Conservation (phyloP, 1,140 invertebrate genomes). For the Glomeris maerens region DNA sequence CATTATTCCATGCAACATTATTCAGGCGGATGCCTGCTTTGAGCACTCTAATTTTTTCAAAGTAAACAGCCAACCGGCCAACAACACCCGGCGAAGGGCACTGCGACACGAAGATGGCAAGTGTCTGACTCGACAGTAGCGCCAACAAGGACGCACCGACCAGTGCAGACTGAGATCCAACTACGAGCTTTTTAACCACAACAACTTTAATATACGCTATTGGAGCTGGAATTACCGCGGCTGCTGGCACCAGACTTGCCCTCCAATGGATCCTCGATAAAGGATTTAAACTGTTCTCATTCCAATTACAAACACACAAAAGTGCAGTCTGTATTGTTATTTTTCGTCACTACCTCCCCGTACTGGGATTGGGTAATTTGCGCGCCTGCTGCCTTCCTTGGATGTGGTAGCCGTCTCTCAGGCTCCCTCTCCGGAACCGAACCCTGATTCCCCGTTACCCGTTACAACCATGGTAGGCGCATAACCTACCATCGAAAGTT, state of each 20-base stretch:
- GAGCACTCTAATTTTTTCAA: conserved; percentile 75
- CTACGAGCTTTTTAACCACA: conserved; percentile 44
- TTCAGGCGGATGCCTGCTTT: conserved; percentile 62
- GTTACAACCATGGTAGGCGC: conserved; percentile 64
- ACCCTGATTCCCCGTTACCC: conserved; percentile 49
- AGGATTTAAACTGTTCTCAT: conserved; percentile 79
- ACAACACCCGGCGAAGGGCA: conserved; percentile 31
- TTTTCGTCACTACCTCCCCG: conserved; percentile 68
- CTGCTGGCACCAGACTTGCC: conserved; percentile 83
- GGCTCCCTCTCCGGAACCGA: conserved; percentile 55
- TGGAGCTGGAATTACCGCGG: conserved; percentile 82
- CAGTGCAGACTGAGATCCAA: conserved; percentile 26
- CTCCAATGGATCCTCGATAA: conserved; percentile 74
- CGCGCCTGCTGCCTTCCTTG: conserved; percentile 81
- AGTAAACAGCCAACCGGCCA: conserved; percentile 40
- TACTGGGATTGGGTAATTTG: conserved; percentile 71
- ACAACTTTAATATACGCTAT: conserved; percentile 77
- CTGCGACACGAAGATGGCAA: too few relatives aligned
- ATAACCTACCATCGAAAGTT: conserved; percentile 66
- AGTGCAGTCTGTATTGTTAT: conserved; percentile 70
- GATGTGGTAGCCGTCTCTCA: conserved; percentile 85
- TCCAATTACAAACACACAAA: conserved; percentile 65
- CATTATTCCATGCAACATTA: conserved; percentile 66
- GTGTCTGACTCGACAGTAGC: not conserved
- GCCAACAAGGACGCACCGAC: not conserved